A percentile compares a stretch with the other conserved stretches of the same genome.
Evolutionary conservation across 2,113 vertebrate species (phyloP).

Genomic region (Syngnathus scovelli): DNA sequence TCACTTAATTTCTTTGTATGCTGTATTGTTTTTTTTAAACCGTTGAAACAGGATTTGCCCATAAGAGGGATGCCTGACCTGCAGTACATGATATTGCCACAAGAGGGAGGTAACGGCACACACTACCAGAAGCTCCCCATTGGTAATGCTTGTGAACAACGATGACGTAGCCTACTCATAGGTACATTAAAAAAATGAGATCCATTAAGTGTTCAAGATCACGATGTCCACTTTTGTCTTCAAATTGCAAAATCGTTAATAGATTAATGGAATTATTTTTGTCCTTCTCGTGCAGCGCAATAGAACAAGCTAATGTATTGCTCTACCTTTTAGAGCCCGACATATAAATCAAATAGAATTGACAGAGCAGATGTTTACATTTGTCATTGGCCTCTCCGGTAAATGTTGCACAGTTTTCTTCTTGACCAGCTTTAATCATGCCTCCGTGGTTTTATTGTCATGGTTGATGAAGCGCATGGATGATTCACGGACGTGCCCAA

Average conservation of each 20-base stretch:
- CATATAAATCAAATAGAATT: no score
- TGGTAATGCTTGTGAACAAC: background rate
- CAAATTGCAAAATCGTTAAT: no score
- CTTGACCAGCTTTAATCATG: background rate
- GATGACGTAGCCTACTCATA: background rate
- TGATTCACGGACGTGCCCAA: background rate
- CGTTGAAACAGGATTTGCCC: no score
- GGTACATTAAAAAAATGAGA: background rate
- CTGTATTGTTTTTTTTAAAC: no score
- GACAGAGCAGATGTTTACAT: background rate
- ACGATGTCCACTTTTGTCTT: background rate
- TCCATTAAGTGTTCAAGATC: background rate
- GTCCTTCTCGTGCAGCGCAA: no score
- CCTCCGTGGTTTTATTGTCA: background rate
- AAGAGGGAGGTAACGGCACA: background rate
- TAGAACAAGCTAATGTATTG: no score
- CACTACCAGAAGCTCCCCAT: background rate
- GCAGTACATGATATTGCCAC: background rate
- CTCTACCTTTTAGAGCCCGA: no score
- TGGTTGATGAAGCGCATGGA: background rate
- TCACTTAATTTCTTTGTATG: no score
- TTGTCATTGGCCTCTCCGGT: background rate
- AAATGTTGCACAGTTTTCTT: background rate
- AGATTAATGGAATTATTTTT: background rate
- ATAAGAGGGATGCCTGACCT: background rate